phyloP scores from a whole-genome alignment of 2,888 invertebrate genomes.

The Drosophila stalkeri region DNA sequence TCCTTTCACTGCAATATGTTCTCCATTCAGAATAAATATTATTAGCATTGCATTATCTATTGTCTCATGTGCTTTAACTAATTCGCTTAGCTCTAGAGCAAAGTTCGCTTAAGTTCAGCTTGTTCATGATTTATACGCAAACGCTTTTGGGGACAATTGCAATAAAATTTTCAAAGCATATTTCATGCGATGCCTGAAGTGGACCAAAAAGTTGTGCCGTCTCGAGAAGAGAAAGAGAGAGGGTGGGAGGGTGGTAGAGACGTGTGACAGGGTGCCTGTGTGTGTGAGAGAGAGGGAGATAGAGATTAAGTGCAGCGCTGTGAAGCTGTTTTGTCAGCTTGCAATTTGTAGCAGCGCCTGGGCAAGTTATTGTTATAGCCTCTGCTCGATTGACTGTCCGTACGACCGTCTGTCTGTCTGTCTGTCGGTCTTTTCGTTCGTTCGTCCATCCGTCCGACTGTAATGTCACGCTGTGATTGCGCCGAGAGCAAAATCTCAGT shows the following conservation, averaged over 20 bases:
- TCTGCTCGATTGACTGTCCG: constrained; percentile 31
- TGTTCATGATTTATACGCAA: constrained; percentile 48
- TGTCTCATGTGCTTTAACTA: constrained; percentile 1
- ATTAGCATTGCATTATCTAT: neutral
- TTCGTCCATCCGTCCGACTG: constrained; percentile 32
- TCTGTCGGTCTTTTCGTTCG: constrained; percentile 21
- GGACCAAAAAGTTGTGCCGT: constrained; percentile 40
- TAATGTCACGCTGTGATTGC: constrained; percentile 75
- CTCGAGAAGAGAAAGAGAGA: neutral
- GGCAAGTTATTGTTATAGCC: constrained; percentile 58
- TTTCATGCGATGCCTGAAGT: constrained; percentile 54
- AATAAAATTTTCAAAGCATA: constrained; percentile 61
- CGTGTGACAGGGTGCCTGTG: neutral
- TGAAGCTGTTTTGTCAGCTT: constrained; percentile 38
- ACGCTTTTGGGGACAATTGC: constrained; percentile 55
- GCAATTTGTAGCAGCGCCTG: constrained; percentile 54
- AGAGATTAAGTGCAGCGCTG: neutral
- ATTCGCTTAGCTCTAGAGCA: neutral
- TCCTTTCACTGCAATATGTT: no score
- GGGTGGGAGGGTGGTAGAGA: no score
- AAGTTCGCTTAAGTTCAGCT: constrained; percentile 1
- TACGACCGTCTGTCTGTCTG: constrained; percentile 26
- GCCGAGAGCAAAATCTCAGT: constrained; percentile 66
- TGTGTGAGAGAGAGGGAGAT: neutral
- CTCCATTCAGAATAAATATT: neutral